Base-by-base conservation (phyloP, 1,140 invertebrate species). In the Drosophila sp. region DNA sequence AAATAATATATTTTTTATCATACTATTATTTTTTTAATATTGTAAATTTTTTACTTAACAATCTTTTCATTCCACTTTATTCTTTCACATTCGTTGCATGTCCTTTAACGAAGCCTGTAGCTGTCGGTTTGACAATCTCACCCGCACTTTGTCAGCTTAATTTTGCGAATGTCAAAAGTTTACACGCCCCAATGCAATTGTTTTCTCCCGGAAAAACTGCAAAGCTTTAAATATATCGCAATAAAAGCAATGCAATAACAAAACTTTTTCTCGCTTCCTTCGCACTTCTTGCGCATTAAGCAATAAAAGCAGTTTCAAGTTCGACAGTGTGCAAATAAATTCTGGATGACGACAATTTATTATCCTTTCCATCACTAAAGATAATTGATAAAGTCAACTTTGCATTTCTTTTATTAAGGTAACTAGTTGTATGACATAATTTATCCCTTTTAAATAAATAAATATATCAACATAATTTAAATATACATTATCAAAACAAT, bases 191-290 rank as follows among this genome's bases (percentile, higher is more conserved):
- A 74, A 64, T 46, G 61, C 67, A 8, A 38, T 11, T 36, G 14
- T 41, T 64, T 79, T 57, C 48, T 32, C 32, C 18, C 48, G 43
- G 7, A 43, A 38, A 63, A 73, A 48, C 32, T 45, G 50, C 11
- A 32, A 66, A 86, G 67, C 48, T 62, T 73, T 76, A 80, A 81
- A 67, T 64, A 69, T 65, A 62, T 69, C 36, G 53, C 66, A 77
- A 63, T 72, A 70, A 76, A 70, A 78, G 66, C 71, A 81, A 73
- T 80, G 78, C 74, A 81, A 78, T 75, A 78, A 65, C 41, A 71
- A 78, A 87, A 78, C 54, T 82, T 89, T 82, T 45, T 36, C 9
- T 40, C 13, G n/a, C 29, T 41, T 62, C 66, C 58, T 79, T 58
- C 13, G 53, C 38, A 7, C 14, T 67, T 45, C 40, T 40, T 59